phyloP scores from a whole-genome alignment of 1,140 invertebrate genomes.

The Saccostrea glomerata region DNA sequence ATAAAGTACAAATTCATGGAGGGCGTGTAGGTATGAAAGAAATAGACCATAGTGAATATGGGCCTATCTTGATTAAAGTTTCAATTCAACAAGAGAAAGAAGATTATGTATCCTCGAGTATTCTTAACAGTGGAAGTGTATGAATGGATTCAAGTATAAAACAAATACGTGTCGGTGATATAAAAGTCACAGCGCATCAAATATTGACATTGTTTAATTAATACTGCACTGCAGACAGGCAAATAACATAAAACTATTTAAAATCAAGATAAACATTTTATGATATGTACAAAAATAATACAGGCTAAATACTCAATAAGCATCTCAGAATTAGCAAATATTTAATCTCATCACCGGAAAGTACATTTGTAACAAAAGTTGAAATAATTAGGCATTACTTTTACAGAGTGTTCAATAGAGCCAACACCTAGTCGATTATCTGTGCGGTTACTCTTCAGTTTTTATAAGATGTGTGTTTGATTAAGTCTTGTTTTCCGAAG shows the following conservation, averaged over 20 bases:
- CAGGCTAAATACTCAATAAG: background rate
- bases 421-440: slow-evolving; percentile 19
- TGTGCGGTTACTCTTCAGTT: background rate
- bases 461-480: background rate
- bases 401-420: background rate
- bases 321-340: slow-evolving; percentile 28
- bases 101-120: background rate
- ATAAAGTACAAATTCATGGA: slow-evolving; percentile 13
- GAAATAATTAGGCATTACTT: slow-evolving; percentile 26
- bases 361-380: slow-evolving; percentile 25
- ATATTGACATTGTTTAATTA: slow-evolving; percentile 34
- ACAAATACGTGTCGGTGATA: background rate
- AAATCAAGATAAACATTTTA: no score
- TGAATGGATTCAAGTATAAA: background rate
- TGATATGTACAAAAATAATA: background rate
- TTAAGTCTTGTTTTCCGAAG: background rate
- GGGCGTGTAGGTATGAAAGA: background rate
- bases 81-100: background rate
- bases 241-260: background rate
- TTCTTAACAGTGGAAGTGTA: background rate
- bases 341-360: background rate
- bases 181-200: background rate
- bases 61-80: background rate
- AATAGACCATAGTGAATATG: background rate
- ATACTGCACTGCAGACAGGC: background rate